Conservation (phyloP, 2,113 vertebrate species). For the Tympanuchus pallidicinctus region DNA sequence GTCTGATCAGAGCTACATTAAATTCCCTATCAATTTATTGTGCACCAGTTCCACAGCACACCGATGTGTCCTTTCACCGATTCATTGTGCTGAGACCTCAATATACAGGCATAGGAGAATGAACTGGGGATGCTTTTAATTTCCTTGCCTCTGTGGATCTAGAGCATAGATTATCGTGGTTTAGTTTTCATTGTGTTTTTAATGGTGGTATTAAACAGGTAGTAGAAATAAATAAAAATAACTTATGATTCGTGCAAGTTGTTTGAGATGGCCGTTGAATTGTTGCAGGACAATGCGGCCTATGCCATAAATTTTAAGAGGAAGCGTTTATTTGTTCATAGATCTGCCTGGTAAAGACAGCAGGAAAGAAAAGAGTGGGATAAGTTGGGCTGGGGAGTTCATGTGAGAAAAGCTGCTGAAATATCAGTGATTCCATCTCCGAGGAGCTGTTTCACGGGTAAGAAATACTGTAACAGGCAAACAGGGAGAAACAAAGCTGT, state of each 20-base stretch:
- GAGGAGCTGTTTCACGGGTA: neutral
- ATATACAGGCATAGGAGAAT: neutral
- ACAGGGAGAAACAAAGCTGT: neutral
- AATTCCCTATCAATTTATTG: constrained; percentile 19
- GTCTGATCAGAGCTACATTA: constrained; percentile 6
- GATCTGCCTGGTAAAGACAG: neutral
- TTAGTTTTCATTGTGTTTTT: neutral
- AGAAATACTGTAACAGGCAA: neutral
- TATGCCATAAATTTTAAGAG: neutral
- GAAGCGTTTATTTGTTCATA: neutral
- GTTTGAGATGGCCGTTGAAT: neutral
- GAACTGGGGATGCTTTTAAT: constrained; percentile 22
- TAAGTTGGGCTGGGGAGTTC: neutral
- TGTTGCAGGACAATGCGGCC: neutral
- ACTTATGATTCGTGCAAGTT: neutral
- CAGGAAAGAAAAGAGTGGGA: neutral
- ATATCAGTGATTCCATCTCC: neutral
- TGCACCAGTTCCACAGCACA: neutral
- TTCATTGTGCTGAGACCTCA: constrained; percentile 15
- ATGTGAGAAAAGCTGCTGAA: neutral
- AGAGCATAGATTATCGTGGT: neutral
- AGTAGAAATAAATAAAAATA: constrained; percentile 7
- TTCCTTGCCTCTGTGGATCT: constrained; percentile 21
- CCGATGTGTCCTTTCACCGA: constrained; percentile 22
- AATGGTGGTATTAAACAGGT: neutral